These are phyloP conservation scores for Sylvia borin DNA, from an alignment of 2,797 vertebrate genomes.

Conservation along the genomic window DNA sequence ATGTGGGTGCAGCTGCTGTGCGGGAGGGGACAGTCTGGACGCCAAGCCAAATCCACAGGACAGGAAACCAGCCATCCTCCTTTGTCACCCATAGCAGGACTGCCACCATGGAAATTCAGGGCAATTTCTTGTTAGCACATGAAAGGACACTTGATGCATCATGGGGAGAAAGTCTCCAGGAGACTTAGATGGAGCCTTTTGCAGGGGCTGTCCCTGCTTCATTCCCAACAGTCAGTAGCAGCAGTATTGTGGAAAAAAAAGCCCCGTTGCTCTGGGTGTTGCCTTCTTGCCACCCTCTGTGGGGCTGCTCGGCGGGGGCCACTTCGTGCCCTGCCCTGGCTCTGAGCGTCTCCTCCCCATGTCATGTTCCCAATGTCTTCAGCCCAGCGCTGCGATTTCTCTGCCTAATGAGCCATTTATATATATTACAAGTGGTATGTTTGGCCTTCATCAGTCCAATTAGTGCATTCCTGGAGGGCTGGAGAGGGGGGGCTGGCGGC, in stretches of 20 bases:
- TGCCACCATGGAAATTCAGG: not conserved
- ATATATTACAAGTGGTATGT: slow-evolving; percentile 65
- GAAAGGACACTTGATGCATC: not conserved
- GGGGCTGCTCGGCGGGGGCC: not conserved
- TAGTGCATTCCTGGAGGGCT: slow-evolving; percentile 68
- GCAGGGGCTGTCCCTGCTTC: not conserved
- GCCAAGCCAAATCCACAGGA: not conserved
- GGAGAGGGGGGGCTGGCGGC: not conserved
- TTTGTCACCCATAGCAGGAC: accelerated
- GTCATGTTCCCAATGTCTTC: slow-evolving; percentile 60
- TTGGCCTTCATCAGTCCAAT: slow-evolving; percentile 68
- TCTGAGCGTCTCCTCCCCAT: not conserved
- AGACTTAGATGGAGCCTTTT: not conserved
- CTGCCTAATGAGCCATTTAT: slow-evolving; percentile 69
- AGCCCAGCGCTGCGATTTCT: slow-evolving; percentile 25
- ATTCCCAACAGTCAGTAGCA: not conserved
- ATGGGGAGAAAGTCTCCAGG: not conserved
- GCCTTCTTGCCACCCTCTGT: not conserved
- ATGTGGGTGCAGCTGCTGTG: not conserved
- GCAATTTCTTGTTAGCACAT: not conserved
- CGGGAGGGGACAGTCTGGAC: accelerated
- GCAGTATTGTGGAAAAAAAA: not conserved
- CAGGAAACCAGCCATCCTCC: not conserved
- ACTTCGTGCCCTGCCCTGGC: not conserved
- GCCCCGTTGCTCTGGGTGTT: not conserved